Evolutionary conservation across 2,888 invertebrate genomes (phyloP).

Genomic region (Actias luna): DNA sequence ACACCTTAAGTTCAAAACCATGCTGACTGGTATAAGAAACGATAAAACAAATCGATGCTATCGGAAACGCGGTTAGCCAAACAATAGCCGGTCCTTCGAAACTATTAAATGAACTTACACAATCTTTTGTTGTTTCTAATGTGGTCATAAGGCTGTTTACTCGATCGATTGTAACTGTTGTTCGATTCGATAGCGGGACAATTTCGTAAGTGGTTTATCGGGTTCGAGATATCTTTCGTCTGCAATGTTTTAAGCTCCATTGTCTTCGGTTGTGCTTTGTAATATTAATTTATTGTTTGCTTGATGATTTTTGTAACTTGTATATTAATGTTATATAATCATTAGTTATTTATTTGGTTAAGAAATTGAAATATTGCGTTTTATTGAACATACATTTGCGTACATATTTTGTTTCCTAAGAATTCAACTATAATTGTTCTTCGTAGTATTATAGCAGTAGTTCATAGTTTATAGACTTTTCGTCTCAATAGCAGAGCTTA

Average conservation of each 20-base stretch:
- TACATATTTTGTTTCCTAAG: too few relatives aligned
- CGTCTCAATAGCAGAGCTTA: too few relatives aligned
- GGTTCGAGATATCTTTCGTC: slow-evolving; percentile 15
- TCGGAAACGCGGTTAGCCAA: slow-evolving; percentile 38
- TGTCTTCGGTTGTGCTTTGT: slow-evolving; percentile 14
- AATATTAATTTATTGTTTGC: slow-evolving; percentile 31
- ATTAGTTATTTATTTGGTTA: slow-evolving; percentile 32
- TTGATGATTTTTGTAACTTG: slow-evolving; percentile 36
- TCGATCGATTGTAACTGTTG: slow-evolving; percentile 41
- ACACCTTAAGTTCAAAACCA: slow-evolving; percentile 24
- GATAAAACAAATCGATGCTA: slow-evolving; percentile 32
- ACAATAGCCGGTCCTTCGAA: slow-evolving; percentile 45
- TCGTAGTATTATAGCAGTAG: too few relatives aligned
- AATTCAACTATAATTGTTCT: too few relatives aligned
- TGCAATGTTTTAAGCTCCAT: slow-evolving; percentile 8
- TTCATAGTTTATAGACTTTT: too few relatives aligned
- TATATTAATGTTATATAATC: slow-evolving; percentile 40
- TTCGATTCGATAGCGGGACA: slow-evolving; percentile 34
- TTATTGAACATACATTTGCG: background rate
- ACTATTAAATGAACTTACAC: slow-evolving; percentile 44
- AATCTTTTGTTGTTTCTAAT: slow-evolving; percentile 44
- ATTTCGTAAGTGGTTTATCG: slow-evolving; percentile 19
- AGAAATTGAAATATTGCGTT: background rate
- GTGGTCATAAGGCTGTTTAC: slow-evolving; percentile 28
- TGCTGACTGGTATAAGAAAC: slow-evolving; percentile 18